Conservation (phyloP, 2,888 invertebrate genomes). For the Synanthedon andrenaeformis region DNA sequence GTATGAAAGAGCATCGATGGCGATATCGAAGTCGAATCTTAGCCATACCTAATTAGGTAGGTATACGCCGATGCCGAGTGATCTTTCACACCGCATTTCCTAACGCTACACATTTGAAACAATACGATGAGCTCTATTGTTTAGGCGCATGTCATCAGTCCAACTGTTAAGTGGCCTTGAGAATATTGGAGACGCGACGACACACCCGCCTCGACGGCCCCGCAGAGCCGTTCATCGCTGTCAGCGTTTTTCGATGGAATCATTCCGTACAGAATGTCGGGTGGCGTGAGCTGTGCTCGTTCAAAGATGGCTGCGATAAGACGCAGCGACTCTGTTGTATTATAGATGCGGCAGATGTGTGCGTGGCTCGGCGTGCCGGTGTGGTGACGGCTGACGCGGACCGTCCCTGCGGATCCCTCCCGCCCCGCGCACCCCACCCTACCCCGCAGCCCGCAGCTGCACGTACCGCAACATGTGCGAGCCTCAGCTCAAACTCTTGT, state of each 20-base stretch:
- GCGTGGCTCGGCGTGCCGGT: conserved; percentile 44
- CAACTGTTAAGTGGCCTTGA: conserved; percentile 57
- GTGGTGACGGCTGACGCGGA: conserved; percentile 35
- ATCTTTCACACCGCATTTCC: no score
- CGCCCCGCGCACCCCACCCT: conserved; percentile 10
- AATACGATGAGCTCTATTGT: conserved; percentile 7
- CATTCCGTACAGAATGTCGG: conserved; percentile 49
- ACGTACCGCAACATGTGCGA: conserved; percentile 66
- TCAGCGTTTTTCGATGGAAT: conserved; percentile 46
- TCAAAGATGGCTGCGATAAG: conserved; percentile 69
- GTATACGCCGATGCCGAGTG: no score
- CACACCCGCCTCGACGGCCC: conserved; percentile 13
- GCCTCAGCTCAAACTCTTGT: conserved; percentile 16
- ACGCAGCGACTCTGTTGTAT: conserved; percentile 53
- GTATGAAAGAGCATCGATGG: no score
- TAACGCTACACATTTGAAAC: no score
- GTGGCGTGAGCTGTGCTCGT: conserved; percentile 61
- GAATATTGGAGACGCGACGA: conserved; percentile 29
- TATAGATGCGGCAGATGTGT: conserved; percentile 45
- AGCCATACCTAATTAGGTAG: no score
- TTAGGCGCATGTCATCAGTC: conserved; percentile 46
- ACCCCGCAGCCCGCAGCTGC: conserved; percentile 25
- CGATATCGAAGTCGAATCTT: no score
- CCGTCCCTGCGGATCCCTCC: conserved; percentile 13
- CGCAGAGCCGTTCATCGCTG: neutral